Evolutionary conservation across 2,113 vertebrate species (phyloP), one percentile per base, ranked within the genome.

Genomic region (Electrona antarctica): DNA sequence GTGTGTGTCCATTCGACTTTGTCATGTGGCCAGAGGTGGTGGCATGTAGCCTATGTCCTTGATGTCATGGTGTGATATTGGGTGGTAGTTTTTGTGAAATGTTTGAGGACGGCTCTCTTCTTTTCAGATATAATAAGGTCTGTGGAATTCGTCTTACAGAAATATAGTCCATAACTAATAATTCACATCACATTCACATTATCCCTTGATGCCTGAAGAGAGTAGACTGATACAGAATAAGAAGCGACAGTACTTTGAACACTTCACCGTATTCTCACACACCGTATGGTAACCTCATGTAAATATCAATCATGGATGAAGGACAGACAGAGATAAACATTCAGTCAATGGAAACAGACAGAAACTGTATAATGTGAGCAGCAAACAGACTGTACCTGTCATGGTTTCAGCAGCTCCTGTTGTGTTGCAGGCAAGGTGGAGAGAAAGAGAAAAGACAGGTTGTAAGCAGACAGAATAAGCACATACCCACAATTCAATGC

Each of bases 371-470:
- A 54, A n/a, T 67, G 78, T 82, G 46, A 69, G 73, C 77, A 80
- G 66, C 78, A 84, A 83, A 76, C 74, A n/a, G 62, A 63, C 8
- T 47, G 71, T 94, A 94, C 93, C 93, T 94, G 92, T 88, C 81
- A 93, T 78, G 81, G 77, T 89, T 91, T 94, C 91, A 88, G 93
- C 86, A 77, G 91, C 90, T 94, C 93, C 93, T 94, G 85, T 82
- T 83, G 80, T 82, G 85, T 88, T 79, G 72, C 64, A 33, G 77
- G 69, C 62, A 64, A 60, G 80, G 72, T 75, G 83, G 66, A 85
- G 64, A 55, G 47, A 71, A 80, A 63, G 79, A 74, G 65, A 88
- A 85, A 84, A 79, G 79, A 87, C 60, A 83, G 75, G 67, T 78
- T 78, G 78, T 86, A 71, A 90, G 87, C 67, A 85, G 76, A 83